Evolutionary conservation across 2,888 invertebrate species (phyloP), one percentile per base, ranked within the genome.

Genomic region (Serrognathus titanus): DNA sequence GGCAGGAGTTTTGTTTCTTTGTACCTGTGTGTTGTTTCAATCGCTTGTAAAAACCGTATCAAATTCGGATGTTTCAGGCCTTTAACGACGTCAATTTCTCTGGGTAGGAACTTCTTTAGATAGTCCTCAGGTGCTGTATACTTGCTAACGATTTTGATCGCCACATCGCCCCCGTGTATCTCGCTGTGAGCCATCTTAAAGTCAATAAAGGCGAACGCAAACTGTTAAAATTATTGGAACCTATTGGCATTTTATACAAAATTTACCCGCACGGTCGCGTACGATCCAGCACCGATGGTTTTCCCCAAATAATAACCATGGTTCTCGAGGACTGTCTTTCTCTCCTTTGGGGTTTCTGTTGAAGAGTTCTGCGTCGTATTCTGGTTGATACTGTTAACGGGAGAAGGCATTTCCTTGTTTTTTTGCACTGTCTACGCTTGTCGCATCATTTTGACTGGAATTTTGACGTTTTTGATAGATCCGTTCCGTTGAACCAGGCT

Each of bases 21-120:
- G 24, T 71, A 89, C 90, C 90, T 85, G 72, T 90, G 90, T 49
- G 90, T 90, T 1, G 91, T 91, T 81, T 92, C 92, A 59, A 92
- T 91, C 38, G 90, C 90, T 77, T 92, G 90, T 65, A 89, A 82
- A 73, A 90, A 92, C 62, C 88, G 81, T 70, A 92, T 90, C 49
- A 92, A 78, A 76, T 91, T 89, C 52, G 87, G 85, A 80, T 92
- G 92, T 69, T 86, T 86, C 56, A 92, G 76, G 13, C 89, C 88
- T 76, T 89, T 91, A 0, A 92, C 90, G 12, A 91, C 89, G 75
- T 90, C 88, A 61, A 92, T 89, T 80, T 92, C 92, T 63, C 91
- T 82, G 0, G 91, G 90, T 53, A 92, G 75, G 74, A 91, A 92
- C 78, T 90, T 91, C 71, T 85, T 86, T 38, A 91, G 79, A 71